Evolutionary conservation across 2,888 invertebrate species (phyloP), one percentile per base, ranked within the genome.

Genomic region (Xanthorhoe spadicearia): DNA sequence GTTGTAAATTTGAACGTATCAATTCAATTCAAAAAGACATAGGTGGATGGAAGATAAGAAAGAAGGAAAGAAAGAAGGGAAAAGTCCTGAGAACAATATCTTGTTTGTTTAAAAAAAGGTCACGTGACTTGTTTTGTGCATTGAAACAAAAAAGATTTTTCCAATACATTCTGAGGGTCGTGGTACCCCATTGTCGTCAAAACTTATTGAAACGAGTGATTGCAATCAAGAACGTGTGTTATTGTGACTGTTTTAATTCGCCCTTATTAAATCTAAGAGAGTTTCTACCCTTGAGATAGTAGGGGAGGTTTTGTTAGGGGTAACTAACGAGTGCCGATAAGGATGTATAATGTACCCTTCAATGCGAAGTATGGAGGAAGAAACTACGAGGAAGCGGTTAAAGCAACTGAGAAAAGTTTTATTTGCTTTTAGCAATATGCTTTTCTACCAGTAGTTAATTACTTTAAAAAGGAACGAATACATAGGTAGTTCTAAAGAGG

Each of bases 321-420:
- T 85, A 88, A 86, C 87, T 89, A 90, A 92, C 91, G 91, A 92
- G 91, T 87, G 85, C 75, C 83, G 91, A 92, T 92, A 92, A 92
- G 89, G 85, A 88, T 86, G 85, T 83, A 83, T 91, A 86, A 91
- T 89, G 87, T 43, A 32, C 88, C 87, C 86, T 87, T 88, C 83
- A 73, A 78, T 73, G 65, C 64, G 67, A 69, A 57, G 70, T 70
- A 69, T 77, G 86, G 83, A 72, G 50, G 69, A 78, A 77, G 72
- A 32, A 46, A 66, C 13, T 64, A 72, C 72, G 54, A 68, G 46
- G 43, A 13, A 68, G 81, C 81, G 82, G 32, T 15, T 18, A 28
- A 58, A 58, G 57, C 5, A 13, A 7, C 17, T 48, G 15, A 46
- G 3, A 0, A 43, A 13, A 13, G 13, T 38, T 38, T 10, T 46